Evolutionary conservation across 2,113 vertebrate species (phyloP), one percentile per base, ranked within the genome.

Genomic region (Pipra filicauda): DNA sequence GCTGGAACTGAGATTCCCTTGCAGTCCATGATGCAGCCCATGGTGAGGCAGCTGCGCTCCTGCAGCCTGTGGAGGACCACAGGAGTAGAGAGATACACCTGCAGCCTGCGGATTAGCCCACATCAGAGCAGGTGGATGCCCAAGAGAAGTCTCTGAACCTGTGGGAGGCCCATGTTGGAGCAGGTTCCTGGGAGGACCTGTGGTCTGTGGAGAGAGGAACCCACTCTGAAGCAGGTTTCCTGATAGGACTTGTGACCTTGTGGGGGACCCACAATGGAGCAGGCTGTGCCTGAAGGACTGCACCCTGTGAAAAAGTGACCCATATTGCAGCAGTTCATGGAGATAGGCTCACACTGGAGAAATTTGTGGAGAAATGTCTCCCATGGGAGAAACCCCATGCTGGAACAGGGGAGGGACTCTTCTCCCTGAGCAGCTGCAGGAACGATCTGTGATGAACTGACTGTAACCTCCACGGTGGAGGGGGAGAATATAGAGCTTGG

Each of bases 11-110:
- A 23, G 37, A 4, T 51, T 51, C 17, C 26, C 26, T 7, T 4
- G 0, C 31, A 37, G 35, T 20, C 31, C 2, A 0, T 7, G 26
- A 21, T 7, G 31, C 30, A 31, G 21, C 33, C 21, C 7, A 3
- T 12, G 9, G 28, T 8, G 59, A 51, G 10, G 14, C 3, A 20
- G 23, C 43, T 11, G 61, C n/a, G 58, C 7, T 28, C 8, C 62
- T 69, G 44, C 8, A 11, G 62, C 9, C 19, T 15, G 12, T 16
- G n/a, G 28, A 54, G n/a, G 15, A 30, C 24, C 35, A 26, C 2
- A 9, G 15, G 23, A 35, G n/a, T 17, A 35, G n/a, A 61, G 23
- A 59, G 35, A 26, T 61, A 15, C 35, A 62, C 37, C 17, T 39
- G 26, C 26, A 62, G 11, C 26, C 59, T 22, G 26, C 20, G 26